A percentile compares a stretch with the other conserved stretches of the same genome.
Conservation (phyloP, 2,113 vertebrate species). For the Halcyon senegalensis region DNA sequence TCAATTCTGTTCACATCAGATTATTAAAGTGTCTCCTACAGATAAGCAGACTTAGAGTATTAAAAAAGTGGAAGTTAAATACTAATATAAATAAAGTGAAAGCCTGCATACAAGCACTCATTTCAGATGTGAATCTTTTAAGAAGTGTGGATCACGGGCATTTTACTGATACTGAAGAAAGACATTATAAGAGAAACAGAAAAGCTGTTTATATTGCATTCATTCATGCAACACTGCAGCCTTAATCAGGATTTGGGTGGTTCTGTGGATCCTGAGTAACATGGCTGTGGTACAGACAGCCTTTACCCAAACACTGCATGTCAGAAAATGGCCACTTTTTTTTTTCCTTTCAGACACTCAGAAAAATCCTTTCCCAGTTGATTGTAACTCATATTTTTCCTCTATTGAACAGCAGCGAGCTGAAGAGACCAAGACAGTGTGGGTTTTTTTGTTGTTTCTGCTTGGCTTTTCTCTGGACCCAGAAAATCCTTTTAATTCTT, state of each 20-base stretch:
- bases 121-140: neutral
- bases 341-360: neutral
- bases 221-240: neutral
- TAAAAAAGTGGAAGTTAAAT: neutral
- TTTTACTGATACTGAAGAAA: neutral
- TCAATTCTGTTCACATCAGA: neutral
- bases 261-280: neutral
- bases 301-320: neutral
- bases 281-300: neutral
- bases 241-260: neutral
- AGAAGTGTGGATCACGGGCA: neutral
- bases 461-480: slow-evolving; percentile 1
- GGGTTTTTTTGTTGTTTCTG: neutral
- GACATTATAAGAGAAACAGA: neutral
- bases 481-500: neutral
- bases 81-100: neutral
- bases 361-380: neutral
- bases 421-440: neutral
- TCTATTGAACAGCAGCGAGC: neutral
- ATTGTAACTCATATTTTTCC: neutral
- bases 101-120: neutral
- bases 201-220: neutral
- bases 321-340: neutral
- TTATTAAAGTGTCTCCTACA: neutral
- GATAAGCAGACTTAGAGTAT: neutral